Base-by-base conservation (phyloP, 92 coral and sea anemone species). In the Parazoanthus darwini region DNA sequence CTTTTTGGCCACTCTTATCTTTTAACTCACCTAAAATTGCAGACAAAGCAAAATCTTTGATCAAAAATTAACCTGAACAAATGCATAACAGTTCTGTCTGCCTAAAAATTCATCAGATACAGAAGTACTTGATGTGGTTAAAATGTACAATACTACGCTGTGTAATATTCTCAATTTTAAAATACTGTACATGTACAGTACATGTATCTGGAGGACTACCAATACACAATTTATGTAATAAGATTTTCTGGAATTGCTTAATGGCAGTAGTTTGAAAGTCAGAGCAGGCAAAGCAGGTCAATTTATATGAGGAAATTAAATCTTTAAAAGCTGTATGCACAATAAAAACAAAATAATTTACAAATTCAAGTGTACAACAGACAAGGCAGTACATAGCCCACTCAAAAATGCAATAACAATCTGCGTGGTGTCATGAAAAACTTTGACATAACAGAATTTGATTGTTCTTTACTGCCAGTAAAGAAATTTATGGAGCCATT, bases 1-100 rank as follows among this genome's bases (percentile, higher is more conserved):
- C 89, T 86, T 91, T 93, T 23, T 90, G 97, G 3, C 91, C 92
- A 78, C 94, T 89, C 59, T 83, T 86, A 16, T 92, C 96, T 68
- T 90, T 86, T n/a, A 25, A 23, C 51, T 84, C 79, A 36, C 79
- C 87, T 84, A 50, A 6, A 83, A 9, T 26, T 84, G 59, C 43
- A 79, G 78, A 44, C 46, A 20, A 84, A 84, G 67, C 8, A 25
- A 71, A 13, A 25, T 14, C 10, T 8, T 29, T n/a, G 9, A 14
- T 29, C 16, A 48, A 7, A 66, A 25, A 16, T 35, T 66, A 63
- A 63, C 70, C 25, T 15, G 38, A 76, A 74, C 42, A 74, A 7
- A 37, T 33, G 15, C 44, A 39, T 74, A 10, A 36, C 48, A 15
- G 22, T 36, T 74, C 78, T 36, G 78, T 22, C 46, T 74, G 23